Evolutionary conservation across 2,888 invertebrate genomes (phyloP).

Genomic region (Rhodophaea formosa): DNA sequence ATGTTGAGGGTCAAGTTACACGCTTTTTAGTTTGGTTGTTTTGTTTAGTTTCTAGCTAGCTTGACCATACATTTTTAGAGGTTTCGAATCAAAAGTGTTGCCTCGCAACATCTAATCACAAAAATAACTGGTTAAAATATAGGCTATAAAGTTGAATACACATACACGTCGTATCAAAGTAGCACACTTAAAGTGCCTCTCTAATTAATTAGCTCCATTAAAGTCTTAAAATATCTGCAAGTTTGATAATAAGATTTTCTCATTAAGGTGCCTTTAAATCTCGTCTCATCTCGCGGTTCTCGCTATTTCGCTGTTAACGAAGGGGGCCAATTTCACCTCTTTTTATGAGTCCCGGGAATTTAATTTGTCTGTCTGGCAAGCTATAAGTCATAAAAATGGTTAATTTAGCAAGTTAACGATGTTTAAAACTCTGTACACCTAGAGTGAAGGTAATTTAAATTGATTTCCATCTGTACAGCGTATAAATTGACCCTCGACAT

Average conservation of each 20-base stretch:
- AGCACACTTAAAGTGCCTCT: neutral
- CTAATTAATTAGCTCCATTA: constrained; percentile 13
- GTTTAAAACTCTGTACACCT: neutral
- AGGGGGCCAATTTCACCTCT: constrained; percentile 20
- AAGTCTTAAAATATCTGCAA: constrained; percentile 11
- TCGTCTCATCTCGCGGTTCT: constrained; percentile 22
- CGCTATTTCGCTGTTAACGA: constrained; percentile 19
- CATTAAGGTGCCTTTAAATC: constrained; percentile 25
- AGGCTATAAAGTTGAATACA: no score
- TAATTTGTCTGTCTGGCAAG: constrained; percentile 25
- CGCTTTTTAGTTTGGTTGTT: no score
- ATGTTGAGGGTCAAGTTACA: no score
- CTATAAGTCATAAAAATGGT: constrained; percentile 18
- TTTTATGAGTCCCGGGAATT: constrained; percentile 26
- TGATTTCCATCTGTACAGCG: no score
- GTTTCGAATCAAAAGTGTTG: no score
- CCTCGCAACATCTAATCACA: no score
- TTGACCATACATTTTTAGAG: no score
- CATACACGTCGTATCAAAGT: neutral
- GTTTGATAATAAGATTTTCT: constrained; percentile 20
- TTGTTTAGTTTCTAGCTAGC: no score
- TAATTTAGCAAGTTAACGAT: constrained; percentile 19
- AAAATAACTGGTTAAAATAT: no score
- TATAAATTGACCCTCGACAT: neutral
- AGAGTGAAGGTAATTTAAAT: neutral